Conservation (phyloP, 2,797 vertebrate genomes). For the Anniella stebbinsi region DNA sequence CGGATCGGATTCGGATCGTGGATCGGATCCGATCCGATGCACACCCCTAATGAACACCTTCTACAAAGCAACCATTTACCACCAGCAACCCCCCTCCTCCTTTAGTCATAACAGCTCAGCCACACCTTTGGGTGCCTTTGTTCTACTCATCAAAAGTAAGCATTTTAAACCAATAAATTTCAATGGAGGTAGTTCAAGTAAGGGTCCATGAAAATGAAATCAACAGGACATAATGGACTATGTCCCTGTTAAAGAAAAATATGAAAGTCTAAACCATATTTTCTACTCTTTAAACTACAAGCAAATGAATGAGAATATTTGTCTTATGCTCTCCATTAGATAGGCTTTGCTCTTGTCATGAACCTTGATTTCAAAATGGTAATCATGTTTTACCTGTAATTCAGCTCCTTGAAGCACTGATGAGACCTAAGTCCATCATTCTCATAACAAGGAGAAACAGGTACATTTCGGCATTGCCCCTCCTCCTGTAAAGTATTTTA, state of each 20-base stretch:
- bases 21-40: too few relatives aligned
- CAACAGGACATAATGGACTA: not conserved
- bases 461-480: slow-evolving; percentile 65
- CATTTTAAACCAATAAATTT: slow-evolving; percentile 13
- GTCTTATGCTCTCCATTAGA: slow-evolving; percentile 49
- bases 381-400: slow-evolving; percentile 58
- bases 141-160: slow-evolving; percentile 4
- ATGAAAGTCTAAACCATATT: not conserved
- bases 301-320: slow-evolving; percentile 42
- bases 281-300: slow-evolving; percentile 28
- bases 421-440: slow-evolving; percentile 49
- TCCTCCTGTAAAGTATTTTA: slow-evolving; percentile 72
- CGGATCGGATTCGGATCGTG: too few relatives aligned
- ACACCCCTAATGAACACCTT: not conserved
- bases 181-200: not conserved
- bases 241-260: too few relatives aligned
- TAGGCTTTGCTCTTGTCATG: slow-evolving; percentile 49
- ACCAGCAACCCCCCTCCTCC: not conserved
- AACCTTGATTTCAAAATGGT: slow-evolving; percentile 45
- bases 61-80: not conserved
- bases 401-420: slow-evolving; percentile 60
- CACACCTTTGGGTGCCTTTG: not conserved
- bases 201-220: not conserved
- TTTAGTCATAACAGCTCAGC: not conserved
- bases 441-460: slow-evolving; percentile 65